Percentiles rank a stretch among this genome's conserved stretches.
phyloP scores from a whole-genome alignment of 2,888 invertebrate species.

The Cantharis flavilabris region DNA sequence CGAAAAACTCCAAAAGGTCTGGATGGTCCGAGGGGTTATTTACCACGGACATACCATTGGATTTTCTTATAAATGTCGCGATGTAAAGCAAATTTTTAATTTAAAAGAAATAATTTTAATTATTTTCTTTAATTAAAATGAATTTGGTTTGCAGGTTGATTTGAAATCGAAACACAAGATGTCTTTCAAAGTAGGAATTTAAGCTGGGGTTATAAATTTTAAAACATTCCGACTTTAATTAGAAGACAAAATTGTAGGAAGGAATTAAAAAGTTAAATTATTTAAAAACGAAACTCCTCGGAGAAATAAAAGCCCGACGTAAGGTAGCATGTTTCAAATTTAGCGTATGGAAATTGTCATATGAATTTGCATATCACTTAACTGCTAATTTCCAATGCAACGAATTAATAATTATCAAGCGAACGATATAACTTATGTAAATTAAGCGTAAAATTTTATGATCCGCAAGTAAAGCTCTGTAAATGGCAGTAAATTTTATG shows the following conservation, averaged over 20 bases:
- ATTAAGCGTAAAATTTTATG: slow-evolving; percentile 19
- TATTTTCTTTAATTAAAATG: background rate
- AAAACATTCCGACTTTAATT: background rate
- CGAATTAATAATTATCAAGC: slow-evolving; percentile 12
- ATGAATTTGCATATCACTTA: slow-evolving; percentile 24
- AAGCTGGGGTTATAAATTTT: background rate
- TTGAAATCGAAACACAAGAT: background rate
- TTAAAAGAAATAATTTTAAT: background rate
- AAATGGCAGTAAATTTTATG: slow-evolving; percentile 11
- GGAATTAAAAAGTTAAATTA: background rate
- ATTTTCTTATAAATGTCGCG: no score
- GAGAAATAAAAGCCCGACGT: background rate
- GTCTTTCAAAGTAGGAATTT: background rate
- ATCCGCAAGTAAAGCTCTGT: background rate
- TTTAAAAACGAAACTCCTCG: background rate
- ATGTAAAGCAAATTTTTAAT: no score
- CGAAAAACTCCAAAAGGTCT: no score
- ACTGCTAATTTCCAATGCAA: slow-evolving; percentile 15
- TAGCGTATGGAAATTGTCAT: background rate
- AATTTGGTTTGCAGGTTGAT: background rate
- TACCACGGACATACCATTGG: no score
- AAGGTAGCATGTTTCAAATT: background rate
- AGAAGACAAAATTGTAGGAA: background rate
- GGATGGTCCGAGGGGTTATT: no score
- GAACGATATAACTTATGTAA: slow-evolving; percentile 5